Conservation (phyloP, 37 sponge, comb jelly and placozoan genomes). For the Cladorhizidae sp. region DNA sequence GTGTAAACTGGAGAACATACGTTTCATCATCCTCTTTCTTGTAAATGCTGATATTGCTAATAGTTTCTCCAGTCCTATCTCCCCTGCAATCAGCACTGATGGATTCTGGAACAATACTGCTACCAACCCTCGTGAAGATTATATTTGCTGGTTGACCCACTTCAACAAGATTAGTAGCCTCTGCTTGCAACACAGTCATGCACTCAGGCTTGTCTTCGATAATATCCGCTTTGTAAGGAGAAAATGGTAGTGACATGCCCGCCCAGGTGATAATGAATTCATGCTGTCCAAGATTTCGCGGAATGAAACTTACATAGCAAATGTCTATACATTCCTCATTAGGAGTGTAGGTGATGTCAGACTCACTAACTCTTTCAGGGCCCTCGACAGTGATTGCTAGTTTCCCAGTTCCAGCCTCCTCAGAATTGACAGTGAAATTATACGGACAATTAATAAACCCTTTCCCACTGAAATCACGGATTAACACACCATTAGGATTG, state of each 20-base stretch:
- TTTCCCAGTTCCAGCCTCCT: slow-evolving; percentile 39
- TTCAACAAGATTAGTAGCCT: slow-evolving; percentile 23
- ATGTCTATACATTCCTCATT: slow-evolving; percentile 25
- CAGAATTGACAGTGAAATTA: slow-evolving; percentile 35
- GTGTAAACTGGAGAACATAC: slow-evolving; percentile 26
- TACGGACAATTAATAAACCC: slow-evolving; percentile 37
- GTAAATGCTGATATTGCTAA: slow-evolving; percentile 17
- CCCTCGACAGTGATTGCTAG: slow-evolving; percentile 26
- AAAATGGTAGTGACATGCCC: slow-evolving; percentile 36
- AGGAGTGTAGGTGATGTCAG: slow-evolving; percentile 6
- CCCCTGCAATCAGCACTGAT: slow-evolving; percentile 34
- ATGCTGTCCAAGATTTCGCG: slow-evolving; percentile 51
- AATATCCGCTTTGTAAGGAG: slow-evolving; percentile 38
- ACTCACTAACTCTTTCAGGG: slow-evolving; percentile 11
- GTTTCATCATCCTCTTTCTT: slow-evolving; percentile 7
- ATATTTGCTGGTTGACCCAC: slow-evolving; percentile 22
- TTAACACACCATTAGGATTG: slow-evolving; percentile 25
- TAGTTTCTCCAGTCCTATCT: slow-evolving; percentile 20
- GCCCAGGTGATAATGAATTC: slow-evolving; percentile 47
- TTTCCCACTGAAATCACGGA: slow-evolving; percentile 11
- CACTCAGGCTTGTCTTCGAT: slow-evolving; percentile 21
- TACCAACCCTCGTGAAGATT: neutral
- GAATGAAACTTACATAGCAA: slow-evolving; percentile 42
- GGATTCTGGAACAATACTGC: neutral
- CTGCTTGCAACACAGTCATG: slow-evolving; percentile 14